Evolutionary conservation across 2,113 vertebrate genomes (phyloP).

Genomic region (Hipposideros armiger): DNA sequence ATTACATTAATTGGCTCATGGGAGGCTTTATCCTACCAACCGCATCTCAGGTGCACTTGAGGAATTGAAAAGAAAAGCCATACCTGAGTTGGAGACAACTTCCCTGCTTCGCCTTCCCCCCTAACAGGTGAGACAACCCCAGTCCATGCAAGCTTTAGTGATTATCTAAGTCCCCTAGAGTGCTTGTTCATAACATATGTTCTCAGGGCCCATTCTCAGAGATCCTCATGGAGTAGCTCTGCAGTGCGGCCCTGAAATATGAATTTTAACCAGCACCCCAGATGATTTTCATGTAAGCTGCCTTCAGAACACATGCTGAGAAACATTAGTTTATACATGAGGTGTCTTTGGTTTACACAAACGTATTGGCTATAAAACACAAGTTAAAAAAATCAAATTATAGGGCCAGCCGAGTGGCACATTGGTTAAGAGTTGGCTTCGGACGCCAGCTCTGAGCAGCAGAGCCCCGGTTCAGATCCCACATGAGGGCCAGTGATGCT

Average conservation of each 20-base stretch:
- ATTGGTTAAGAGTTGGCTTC: too few species aligned
- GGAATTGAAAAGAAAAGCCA: background rate
- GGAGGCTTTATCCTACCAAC: background rate
- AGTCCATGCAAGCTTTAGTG: background rate
- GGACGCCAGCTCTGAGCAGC: too few species aligned
- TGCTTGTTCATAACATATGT: background rate
- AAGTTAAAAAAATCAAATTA: background rate
- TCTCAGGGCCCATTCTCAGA: background rate
- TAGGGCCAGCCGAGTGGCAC: too few species aligned
- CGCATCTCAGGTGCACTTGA: background rate
- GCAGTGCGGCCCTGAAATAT: background rate
- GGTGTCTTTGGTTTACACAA: background rate
- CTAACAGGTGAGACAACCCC: background rate
- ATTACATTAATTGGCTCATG: background rate
- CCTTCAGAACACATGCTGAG: background rate
- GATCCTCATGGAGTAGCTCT: background rate
- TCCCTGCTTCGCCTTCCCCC: background rate
- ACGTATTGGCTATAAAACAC: background rate
- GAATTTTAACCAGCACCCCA: background rate
- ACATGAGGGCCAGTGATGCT: too few species aligned
- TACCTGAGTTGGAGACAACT: background rate
- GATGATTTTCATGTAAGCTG: background rate
- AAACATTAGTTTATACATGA: background rate
- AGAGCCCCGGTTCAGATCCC: too few species aligned
- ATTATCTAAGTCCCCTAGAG: background rate